Evolutionary conservation across 2,888 invertebrate genomes (phyloP).

Genomic region (Leptopilina myrica): DNA sequence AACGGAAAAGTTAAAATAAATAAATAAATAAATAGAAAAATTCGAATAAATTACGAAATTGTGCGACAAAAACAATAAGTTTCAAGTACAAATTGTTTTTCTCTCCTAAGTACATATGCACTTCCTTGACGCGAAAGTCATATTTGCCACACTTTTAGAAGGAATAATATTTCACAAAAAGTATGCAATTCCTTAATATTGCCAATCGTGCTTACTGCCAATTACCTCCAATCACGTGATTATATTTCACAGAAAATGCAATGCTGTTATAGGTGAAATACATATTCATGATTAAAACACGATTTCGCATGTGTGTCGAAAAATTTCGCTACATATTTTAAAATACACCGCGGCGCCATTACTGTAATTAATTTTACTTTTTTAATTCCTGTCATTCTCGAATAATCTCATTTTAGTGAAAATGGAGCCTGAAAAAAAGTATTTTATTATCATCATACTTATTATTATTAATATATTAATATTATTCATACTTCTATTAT

Average conservation of each 20-base stretch:
- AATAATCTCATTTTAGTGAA: too few species aligned
- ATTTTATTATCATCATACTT: too few species aligned
- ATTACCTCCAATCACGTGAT: slow-evolving; percentile 29
- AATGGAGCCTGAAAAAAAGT: not conserved
- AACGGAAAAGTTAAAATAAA: too few species aligned
- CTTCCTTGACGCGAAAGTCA: not conserved
- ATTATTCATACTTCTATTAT: too few species aligned
- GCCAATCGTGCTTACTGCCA: slow-evolving; percentile 17
- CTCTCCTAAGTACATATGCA: not conserved
- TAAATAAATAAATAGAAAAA: not conserved
- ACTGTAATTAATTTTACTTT: not conserved
- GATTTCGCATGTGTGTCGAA: not conserved
- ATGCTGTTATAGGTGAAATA: slow-evolving; percentile 18
- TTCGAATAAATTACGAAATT: not conserved
- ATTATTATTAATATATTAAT: too few species aligned
- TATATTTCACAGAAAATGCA: slow-evolving; percentile 18
- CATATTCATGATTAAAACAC: not conserved
- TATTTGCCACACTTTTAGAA: slow-evolving; percentile 3
- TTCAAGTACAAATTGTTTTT: not conserved
- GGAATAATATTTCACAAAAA: slow-evolving; percentile 18
- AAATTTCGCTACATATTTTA: not conserved
- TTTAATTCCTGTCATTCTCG: not conserved
- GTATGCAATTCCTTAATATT: slow-evolving; percentile 12
- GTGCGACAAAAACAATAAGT: not conserved
- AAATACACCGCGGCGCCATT: not conserved